Evolutionary conservation across 2,888 invertebrate species (phyloP), one percentile per base, ranked within the genome.

Genomic region (Apotomis capreana): DNA sequence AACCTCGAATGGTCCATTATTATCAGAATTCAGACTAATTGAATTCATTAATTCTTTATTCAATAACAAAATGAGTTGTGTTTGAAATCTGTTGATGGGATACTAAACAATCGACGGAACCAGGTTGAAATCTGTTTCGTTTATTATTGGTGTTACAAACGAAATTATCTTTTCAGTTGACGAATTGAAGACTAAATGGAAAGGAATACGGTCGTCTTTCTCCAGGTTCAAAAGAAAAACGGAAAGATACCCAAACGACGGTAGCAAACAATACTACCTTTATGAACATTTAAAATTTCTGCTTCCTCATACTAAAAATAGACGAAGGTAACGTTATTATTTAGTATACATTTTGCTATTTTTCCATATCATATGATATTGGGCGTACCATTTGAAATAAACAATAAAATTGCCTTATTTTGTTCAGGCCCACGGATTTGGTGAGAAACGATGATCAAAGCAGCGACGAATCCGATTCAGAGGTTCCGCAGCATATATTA

Each of bases 101-200:
- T 26, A 26, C 26, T 26, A 26, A 26, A 2, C 26, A 26, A 26
- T 26, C 26, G 26, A 26, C 26, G 26, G 26, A 26, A 26, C 26
- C 26, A 26, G 26, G 26, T 26, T 26, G 26, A 26, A 26, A 26
- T 26, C 26, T 26, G 26, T 26, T 26, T 26, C 26, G 26, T 26
- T 26, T 26, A 26, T 26, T 26, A 26, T 26, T 26, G 26, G 26
- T 26, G 26, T 26, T 26, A 26, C 26, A 58, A 26, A 3, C 12
- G 6, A 0, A 3, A 13, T 60, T 65, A 72, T 68, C 73, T n/a
- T 82, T 83, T 26, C 77, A 85, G 84, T 81, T 73, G 81, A 82
- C 10, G 85, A 84, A 74, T 62, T 84, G 12, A 86, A 83, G 74
- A 36, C 68, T 1, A 85, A 82, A 74, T 86, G 86, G 86, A 86